Evolutionary conservation across 2,797 vertebrate species (phyloP).

Genomic region (Pelobates cultripes): DNA sequence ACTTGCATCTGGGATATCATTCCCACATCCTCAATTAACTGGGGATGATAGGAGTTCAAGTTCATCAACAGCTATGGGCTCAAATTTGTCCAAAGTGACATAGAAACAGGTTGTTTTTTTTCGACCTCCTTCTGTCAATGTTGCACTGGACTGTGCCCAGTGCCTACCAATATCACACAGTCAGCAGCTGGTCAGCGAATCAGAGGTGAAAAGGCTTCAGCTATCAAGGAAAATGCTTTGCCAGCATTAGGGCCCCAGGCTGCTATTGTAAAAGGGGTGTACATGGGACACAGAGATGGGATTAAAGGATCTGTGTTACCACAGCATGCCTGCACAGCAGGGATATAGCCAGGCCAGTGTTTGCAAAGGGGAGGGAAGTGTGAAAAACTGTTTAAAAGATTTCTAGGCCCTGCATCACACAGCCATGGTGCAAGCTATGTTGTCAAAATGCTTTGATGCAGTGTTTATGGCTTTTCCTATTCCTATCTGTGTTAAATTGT

Average conservation of each 20-base stretch:
- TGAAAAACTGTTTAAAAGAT: background rate
- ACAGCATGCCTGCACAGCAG: slow-evolving; percentile 57
- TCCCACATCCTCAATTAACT: background rate
- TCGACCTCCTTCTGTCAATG: background rate
- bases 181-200: slow-evolving; percentile 91
- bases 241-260: slow-evolving; percentile 63
- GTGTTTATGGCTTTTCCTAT: background rate
- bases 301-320: slow-evolving; percentile 71
- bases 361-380: slow-evolving; percentile 30
- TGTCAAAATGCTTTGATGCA: background rate
- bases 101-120: background rate
- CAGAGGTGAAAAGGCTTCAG: slow-evolving; percentile 75
- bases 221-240: slow-evolving; percentile 68
- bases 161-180: slow-evolving; percentile 63
- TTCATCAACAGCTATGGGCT: background rate
- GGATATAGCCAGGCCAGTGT: slow-evolving; percentile 24
- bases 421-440: background rate
- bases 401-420: background rate
- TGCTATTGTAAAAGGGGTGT: slow-evolving; percentile 58
- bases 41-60: background rate
- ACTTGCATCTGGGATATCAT: background rate
- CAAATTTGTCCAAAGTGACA: background rate
- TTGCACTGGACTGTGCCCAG: slow-evolving; percentile 20
- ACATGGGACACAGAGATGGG: slow-evolving; percentile 62
- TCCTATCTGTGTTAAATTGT: background rate